Conservation (phyloP, 1,140 invertebrate genomes). For the Doryteuthis pealeii region DNA sequence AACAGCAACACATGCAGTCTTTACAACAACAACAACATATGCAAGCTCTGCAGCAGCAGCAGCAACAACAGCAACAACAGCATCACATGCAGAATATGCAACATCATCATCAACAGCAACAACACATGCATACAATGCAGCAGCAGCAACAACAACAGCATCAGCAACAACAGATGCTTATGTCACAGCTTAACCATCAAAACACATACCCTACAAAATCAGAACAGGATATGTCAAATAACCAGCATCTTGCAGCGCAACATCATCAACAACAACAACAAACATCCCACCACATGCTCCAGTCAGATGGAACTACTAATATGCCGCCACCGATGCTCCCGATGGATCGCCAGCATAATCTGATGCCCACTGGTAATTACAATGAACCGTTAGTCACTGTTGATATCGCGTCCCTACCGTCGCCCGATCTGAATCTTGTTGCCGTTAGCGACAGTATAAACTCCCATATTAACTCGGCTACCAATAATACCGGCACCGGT, state of each 20-base stretch:
- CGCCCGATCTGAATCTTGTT: too few relatives aligned
- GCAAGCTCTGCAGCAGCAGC: background rate
- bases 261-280: background rate
- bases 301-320: background rate
- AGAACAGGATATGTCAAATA: background rate
- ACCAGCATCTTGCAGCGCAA: background rate
- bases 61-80: slow-evolving; percentile 7
- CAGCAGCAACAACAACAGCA: slow-evolving; percentile 5
- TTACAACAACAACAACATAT: slow-evolving; percentile 3
- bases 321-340: background rate
- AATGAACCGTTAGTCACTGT: too few relatives aligned
- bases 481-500: background rate
- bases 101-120: background rate
- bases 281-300: background rate
- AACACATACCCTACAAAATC: background rate
- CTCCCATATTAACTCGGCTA: background rate
- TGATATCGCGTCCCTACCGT: too few relatives aligned
- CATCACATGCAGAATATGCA: background rate
- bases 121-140: background rate
- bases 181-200: background rate
- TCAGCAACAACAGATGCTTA: background rate
- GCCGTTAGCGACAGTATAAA: background rate
- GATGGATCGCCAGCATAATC: background rate
- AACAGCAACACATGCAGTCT: slow-evolving; percentile 6
- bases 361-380: too few relatives aligned